phyloP scores from a whole-genome alignment of 2,888 invertebrate genomes.

The Aporophyla lueneburgensis region DNA sequence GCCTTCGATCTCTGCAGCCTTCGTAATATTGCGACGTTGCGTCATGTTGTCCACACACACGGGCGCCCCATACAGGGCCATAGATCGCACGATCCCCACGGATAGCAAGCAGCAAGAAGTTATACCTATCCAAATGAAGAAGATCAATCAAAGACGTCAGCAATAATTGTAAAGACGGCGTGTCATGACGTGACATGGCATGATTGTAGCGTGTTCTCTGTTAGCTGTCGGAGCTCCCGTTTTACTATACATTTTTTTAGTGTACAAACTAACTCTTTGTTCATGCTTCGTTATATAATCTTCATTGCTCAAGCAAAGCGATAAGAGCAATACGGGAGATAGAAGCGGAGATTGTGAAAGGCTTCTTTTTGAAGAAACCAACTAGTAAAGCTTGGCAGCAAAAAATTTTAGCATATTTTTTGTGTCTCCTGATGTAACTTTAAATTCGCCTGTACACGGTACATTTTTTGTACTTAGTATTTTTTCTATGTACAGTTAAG shows the following conservation, averaged over 20 bases:
- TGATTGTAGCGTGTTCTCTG: conserved; percentile 17
- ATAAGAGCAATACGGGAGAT: not conserved
- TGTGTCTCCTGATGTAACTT: not conserved
- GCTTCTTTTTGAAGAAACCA: not conserved
- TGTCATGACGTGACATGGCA: conserved; percentile 15
- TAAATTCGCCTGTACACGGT: not conserved
- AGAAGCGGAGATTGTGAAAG: not conserved
- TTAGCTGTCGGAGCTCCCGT: not conserved
- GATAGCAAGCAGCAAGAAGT: not conserved
- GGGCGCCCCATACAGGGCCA: not conserved
- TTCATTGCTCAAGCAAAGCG: not conserved
- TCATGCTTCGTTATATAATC: conserved; percentile 6
- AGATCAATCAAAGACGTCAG: not conserved
- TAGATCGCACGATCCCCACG: not conserved
- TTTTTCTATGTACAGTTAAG: not conserved
- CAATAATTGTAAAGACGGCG: conserved; percentile 7
- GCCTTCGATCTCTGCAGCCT: too few relatives aligned
- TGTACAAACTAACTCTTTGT: not conserved
- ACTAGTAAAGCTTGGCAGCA: not conserved
- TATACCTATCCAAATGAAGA: not conserved
- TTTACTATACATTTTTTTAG: conserved; percentile 8
- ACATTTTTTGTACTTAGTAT: not conserved
- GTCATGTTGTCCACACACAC: not conserved
- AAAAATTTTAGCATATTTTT: not conserved
- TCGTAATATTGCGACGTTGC: too few relatives aligned